These are phyloP conservation scores for Galerucella pusilla DNA, from an alignment of 2,888 invertebrate genomes.

Conservation along the genomic window DNA sequence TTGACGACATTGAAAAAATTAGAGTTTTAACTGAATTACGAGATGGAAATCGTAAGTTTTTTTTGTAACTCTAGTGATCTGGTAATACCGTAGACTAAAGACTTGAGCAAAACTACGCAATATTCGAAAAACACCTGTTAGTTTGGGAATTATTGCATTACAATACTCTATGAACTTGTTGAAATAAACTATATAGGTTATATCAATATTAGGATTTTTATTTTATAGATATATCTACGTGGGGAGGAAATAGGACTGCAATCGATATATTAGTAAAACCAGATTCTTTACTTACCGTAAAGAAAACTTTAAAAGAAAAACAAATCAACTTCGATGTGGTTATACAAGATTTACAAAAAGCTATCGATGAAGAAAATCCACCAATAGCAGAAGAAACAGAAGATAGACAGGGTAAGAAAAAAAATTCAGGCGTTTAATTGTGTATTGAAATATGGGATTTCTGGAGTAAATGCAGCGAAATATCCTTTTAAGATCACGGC, in stretches of 20 bases:
- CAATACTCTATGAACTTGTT: too few relatives aligned
- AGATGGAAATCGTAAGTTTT: constrained; percentile 69
- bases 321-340: constrained; percentile 76
- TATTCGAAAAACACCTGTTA: too few relatives aligned
- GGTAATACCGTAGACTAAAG: too few relatives aligned
- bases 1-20: constrained; percentile 68
- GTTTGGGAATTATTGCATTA: too few relatives aligned
- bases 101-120: too few relatives aligned
- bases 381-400: constrained; percentile 78
- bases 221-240: constrained; percentile 70
- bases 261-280: constrained; percentile 80
- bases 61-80: neutral
- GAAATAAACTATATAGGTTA: neutral
- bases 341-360: constrained; percentile 81
- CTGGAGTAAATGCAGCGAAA: too few relatives aligned
- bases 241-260: constrained; percentile 73
- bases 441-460: too few relatives aligned
- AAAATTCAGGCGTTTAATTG: too few relatives aligned
- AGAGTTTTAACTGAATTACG: constrained; percentile 68
- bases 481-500: too few relatives aligned
- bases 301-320: constrained; percentile 71
- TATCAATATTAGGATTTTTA: constrained; percentile 26
- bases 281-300: constrained; percentile 72
- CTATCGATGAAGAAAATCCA: constrained; percentile 85
- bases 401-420: constrained; percentile 53